phyloP scores from a whole-genome alignment of 2,888 invertebrate genomes.

The Punctoribates punctum region DNA sequence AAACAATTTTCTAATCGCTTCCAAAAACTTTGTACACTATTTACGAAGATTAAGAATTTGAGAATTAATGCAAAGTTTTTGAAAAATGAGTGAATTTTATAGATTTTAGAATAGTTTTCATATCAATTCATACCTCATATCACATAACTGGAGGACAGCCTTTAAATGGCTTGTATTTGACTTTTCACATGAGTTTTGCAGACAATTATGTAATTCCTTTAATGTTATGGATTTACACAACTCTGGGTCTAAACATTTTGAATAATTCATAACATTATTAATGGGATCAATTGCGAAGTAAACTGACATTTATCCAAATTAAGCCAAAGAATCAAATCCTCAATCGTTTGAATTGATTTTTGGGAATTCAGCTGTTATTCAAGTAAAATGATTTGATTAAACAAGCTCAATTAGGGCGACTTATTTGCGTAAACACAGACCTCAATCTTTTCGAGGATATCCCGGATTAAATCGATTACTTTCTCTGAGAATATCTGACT shows the following conservation, averaged over 20 bases:
- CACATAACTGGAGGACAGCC: slow-evolving; percentile 23
- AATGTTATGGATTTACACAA: slow-evolving; percentile 25
- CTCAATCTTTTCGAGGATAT: slow-evolving; percentile 4
- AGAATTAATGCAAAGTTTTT: background rate
- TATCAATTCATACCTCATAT: slow-evolving; percentile 11
- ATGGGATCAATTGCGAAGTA: background rate
- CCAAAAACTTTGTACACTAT: slow-evolving; percentile 25
- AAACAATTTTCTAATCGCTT: slow-evolving; percentile 30
- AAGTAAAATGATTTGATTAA: background rate
- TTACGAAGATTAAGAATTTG: background rate
- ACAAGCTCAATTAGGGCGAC: background rate
- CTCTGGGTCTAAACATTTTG: slow-evolving; percentile 14
- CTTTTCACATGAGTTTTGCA: background rate
- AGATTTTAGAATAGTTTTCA: too few relatives aligned
- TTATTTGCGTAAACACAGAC: background rate
- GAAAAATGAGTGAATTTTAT: background rate
- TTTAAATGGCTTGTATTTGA: slow-evolving; percentile 21
- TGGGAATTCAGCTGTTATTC: background rate
- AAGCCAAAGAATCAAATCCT: background rate
- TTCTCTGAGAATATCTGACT: background rate
- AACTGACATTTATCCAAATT: background rate
- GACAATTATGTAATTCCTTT: slow-evolving; percentile 34
- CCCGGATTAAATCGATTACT: background rate
- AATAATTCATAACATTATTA: background rate
- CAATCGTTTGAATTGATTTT: background rate